Conservation (phyloP, 1,140 invertebrate species). For the Ostrea edulis region DNA sequence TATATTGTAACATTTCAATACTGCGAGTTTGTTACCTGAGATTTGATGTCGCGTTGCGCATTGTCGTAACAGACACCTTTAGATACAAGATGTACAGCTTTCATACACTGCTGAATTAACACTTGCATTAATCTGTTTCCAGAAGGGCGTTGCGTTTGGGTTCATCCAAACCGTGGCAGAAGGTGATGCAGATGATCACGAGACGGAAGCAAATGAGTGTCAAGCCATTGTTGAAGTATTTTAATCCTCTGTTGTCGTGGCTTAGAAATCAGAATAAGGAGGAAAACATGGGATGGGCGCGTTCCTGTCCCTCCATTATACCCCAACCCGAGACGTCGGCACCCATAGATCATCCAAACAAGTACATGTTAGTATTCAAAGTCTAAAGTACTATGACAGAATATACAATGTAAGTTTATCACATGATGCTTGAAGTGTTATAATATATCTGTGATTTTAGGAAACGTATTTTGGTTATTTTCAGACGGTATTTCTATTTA, state of each 20-base stretch:
- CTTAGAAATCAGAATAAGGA: slow-evolving; percentile 81
- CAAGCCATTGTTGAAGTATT: slow-evolving; percentile 81
- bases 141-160: slow-evolving; percentile 90
- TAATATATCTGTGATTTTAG: no score
- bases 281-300: slow-evolving; percentile 60
- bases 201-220: slow-evolving; percentile 87
- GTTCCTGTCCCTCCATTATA: slow-evolving; percentile 53
- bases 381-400: no score
- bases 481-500: neutral
- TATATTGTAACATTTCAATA: no score
- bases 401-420: no score
- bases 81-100: no score
- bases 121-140: neutral
- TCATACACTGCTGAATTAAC: no score
- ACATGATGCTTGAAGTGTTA: no score
- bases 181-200: slow-evolving; percentile 90
- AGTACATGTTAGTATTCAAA: neutral
- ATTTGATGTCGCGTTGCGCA: no score
- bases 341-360: neutral
- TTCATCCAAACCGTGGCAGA: slow-evolving; percentile 89
- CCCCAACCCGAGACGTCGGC: neutral
- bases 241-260: slow-evolving; percentile 84
- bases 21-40: no score
- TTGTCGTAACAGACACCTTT: no score
- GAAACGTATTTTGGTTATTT: neutral